Conservation (phyloP, 1,140 invertebrate species). For the Drosophila azteca region DNA sequence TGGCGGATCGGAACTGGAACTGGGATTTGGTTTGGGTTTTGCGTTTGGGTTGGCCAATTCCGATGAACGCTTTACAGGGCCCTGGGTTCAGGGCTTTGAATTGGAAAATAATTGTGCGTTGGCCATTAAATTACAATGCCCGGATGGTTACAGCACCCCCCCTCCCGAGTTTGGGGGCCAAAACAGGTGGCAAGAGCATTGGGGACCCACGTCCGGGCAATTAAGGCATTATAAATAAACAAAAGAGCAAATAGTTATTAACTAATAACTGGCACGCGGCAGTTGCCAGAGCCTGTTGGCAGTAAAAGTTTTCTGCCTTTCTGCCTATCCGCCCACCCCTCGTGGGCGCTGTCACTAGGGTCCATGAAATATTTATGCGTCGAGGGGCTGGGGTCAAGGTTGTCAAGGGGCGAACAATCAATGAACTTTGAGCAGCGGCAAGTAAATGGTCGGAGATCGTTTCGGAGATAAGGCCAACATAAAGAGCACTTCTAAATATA, state of each 20-base stretch:
- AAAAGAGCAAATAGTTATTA: conserved; percentile 80
- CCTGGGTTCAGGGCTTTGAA: conserved; percentile 68
- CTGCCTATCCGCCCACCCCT: not conserved
- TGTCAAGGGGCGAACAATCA: conserved; percentile 45
- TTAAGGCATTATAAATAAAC: conserved; percentile 81
- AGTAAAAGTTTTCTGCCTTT: conserved; percentile 41
- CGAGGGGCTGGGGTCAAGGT: conserved; percentile 52
- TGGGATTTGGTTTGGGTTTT: conserved; percentile 12
- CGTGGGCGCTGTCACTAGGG: conserved; percentile 25
- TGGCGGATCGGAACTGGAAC: not conserved
- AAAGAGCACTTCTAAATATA: too few species aligned
- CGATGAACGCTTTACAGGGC: not conserved
- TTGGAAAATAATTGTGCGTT: conserved; percentile 80
- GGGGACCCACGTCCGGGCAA: conserved; percentile 65
- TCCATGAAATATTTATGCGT: conserved; percentile 70
- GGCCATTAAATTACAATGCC: conserved; percentile 78
- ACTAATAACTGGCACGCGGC: conserved; percentile 71
- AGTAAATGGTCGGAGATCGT: conserved; percentile 41
- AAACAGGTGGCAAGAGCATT: conserved; percentile 51
- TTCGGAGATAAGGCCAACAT: conserved; percentile 13
- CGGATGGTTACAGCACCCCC: too few species aligned
- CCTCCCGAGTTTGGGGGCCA: too few species aligned
- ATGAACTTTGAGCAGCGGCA: conserved; percentile 55
- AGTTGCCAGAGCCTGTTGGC: conserved; percentile 6
- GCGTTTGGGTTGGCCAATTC: conserved; percentile 31